Evolutionary conservation across 35 echinoderm and acorn worm species (phyloP), one percentile per base, ranked within the genome.

Genomic region (Lytechinus pictus): DNA sequence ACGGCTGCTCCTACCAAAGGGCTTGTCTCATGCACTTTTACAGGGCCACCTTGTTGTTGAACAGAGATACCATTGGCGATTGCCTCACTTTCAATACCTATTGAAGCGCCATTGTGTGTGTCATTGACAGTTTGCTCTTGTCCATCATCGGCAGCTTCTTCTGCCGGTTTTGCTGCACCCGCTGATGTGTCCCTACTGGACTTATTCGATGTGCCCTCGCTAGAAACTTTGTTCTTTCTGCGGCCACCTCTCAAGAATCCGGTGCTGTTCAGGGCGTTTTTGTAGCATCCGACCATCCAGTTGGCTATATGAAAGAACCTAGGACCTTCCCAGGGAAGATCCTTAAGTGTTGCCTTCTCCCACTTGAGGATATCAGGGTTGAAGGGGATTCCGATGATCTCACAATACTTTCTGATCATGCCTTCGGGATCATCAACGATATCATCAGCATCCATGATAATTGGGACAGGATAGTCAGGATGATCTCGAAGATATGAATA

Each of bases 361-460:
- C 96, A 97, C 27, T 95, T 95, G 11, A 97, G 92, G 53, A 95
- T 92, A 7, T 92, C 89, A 14, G 95, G 86, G 27, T 93, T 52
- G 52, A 96, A 99, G 9, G 97, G 94, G 28, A 99, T 92, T 10
- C 95, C 98, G 0, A 96, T 95, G 5, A 92, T 61, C n/a, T 94
- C 94, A 87, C 98, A 99, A 87, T 97, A 99, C 93, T 91, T 94
- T 27, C 92, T 66, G 56, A 99, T 53, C 79, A 97, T 94, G 53
- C 94, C 93, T 53, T 99, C 98, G 5, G 98, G 98, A 86, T 99
- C 55, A 9, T 54, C 28, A 5, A 96, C 54, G 10, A 99, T 95
- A 53, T 99, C 98, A 86, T 97, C 97, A 4, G 98, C 97, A 52
- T 99, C 98, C 6, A 99, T 91, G 52, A 99, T 96, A 44, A 99